Base-by-base conservation (phyloP, 1,140 invertebrate genomes). In the Drosophila albomicans region DNA sequence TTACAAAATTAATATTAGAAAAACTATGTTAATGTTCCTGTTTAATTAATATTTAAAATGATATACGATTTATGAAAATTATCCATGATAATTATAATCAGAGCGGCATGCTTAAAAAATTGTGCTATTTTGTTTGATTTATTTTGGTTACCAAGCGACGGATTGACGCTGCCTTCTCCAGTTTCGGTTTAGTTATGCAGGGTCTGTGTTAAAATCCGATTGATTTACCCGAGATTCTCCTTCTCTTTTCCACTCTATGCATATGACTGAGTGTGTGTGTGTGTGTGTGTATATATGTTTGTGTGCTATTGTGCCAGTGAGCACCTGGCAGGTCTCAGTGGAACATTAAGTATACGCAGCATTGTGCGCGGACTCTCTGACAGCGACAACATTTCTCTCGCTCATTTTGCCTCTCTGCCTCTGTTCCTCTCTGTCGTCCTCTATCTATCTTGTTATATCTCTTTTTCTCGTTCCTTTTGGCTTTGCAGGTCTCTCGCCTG, bases 311-410 rank as follows among this genome's bases (percentile, higher is more conserved):
- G 56, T 48, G 13, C 35, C 48, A 41, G 38, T 71, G 61, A 76
- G 73, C 68, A 72, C 73, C 73, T 76, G 68, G 30, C 61, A n/a
- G 73, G 73, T 45, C 59, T 70, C 16, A 45, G 49, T 64, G 25
- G 52, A 59, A 61, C 68, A 65, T 76, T 65, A 72, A 63, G 73
- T 76, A 72, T 76, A 71, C 73, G 73, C 73, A 76, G 52, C 54
- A 59, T 78, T 69, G 56, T 75, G 62, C 49, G 66, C 68, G 61
- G 45, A 49, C 66, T 70, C 71, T 75, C 49, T 32, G 54, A 11
- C 49, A 61, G 48, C 73, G 35, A 32, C 16, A n/a, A 20, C 13
- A 35, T 16, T 64, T 52, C 16, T 45, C 41, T 72, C 67, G 30
- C 45, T 28, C 67, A 10, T 38, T 41, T 68, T 11, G 13, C 13